Evolutionary conservation across 2,888 invertebrate genomes (phyloP), one percentile per base, ranked within the genome.

Genomic region (Iselma pallidipennis): DNA sequence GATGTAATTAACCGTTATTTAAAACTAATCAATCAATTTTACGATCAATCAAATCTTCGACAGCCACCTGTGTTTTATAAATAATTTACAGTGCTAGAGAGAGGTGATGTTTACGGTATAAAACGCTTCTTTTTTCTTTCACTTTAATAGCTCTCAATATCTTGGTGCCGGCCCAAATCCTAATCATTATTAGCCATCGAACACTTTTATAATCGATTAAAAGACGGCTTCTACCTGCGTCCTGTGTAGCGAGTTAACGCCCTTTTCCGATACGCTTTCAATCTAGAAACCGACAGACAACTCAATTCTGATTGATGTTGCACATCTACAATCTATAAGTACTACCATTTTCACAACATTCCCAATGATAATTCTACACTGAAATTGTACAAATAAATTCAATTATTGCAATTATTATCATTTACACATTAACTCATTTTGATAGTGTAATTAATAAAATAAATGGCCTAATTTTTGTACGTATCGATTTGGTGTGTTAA

Each of bases 191-290:
- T 71, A 69, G 65, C 69, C 74, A 76, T 76, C 76, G 75, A 76
- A 76, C 75, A 76, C 74, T 74, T 75, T 75, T 69, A 70, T 69
- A 74, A 75, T 75, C 75, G 76, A 77, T 76, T 75, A 76, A 63
- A 68, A 57, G 60, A 45, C 45, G 45, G 45, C 62, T 68, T 72
- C 68, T 76, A 76, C 76, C 76, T 77, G 75, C 57, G 45, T 23
- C 45, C 45, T 4, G 33, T 33, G 37, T 45, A 23, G 21, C 1
- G 23, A 23, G 45, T 45, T 45, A 45, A 45, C 45, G 31, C 59
- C 55, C 53, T 50, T 50, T 49, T 62, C 74, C 71, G 66, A 68
- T 65, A 72, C 45, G 45, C 45, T 45, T 23, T 23, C 45, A 45
- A 45, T 45, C n/a, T 5, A 6, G 12, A 45, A 21, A 21, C 45